A percentile compares a stretch with the other conserved stretches of the same genome.
These are phyloP conservation scores for Synanthedon tipuliformis DNA, from an alignment of 2,888 invertebrate genomes.

Conservation along the genomic window DNA sequence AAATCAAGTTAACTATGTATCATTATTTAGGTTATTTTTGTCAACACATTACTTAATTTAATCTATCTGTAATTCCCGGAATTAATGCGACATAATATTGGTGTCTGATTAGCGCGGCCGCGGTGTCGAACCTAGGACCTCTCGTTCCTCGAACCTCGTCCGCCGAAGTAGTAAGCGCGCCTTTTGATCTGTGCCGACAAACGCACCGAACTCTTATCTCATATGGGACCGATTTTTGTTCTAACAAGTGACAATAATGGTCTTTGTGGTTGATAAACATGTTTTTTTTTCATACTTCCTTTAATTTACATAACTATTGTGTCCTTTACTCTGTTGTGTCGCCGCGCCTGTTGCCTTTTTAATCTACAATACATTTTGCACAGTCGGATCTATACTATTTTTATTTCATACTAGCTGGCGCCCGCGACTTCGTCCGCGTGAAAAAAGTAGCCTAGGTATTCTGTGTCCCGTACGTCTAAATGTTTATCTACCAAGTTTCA, in stretches of 20 bases:
- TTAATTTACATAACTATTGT: conserved; percentile 4
- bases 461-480: no score
- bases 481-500: no score
- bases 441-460: no score
- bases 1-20: no score
- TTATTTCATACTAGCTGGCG: no score
- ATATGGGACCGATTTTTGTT: conserved; percentile 53
- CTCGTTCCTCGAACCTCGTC: conserved; percentile 47
- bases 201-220: conserved; percentile 59
- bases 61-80: conserved; percentile 25
- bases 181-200: conserved; percentile 57
- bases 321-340: not conserved
- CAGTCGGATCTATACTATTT: no score
- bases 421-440: no score
- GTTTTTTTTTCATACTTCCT: conserved; percentile 24
- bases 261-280: conserved; percentile 58
- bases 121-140: conserved; percentile 46
- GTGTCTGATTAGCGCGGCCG: conserved; percentile 42
- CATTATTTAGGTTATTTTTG: no score
- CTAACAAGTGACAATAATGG: conserved; percentile 59
- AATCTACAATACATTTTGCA: no score
- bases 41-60: no score
- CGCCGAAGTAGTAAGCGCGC: conserved; percentile 32
- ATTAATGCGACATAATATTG: conserved; percentile 35
- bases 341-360: no score